Base-by-base conservation (phyloP, 2,113 vertebrate species). In the Alosa alosa region DNA sequence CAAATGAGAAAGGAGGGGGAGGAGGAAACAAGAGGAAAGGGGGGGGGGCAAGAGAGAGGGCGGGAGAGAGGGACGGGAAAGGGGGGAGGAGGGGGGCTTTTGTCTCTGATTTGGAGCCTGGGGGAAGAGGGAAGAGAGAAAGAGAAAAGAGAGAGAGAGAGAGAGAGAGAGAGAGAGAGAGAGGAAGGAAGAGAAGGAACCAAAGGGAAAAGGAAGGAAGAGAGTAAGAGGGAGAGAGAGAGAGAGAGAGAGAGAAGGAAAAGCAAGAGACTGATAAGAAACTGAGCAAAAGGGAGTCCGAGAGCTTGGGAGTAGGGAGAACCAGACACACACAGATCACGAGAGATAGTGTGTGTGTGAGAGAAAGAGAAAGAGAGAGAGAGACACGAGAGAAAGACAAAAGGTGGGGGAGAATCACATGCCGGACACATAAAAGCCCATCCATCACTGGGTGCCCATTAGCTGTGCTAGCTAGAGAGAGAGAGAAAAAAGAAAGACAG, bases 41-140 rank as follows among this genome's bases (percentile, higher is more conserved):
- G 72, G 6, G 10, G 31, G 31, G 36, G 15, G 11, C 31, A 18
- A 36, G 25, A 78, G 72, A 17, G 36, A 78, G 72, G 31, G 72
- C 1, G 68, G 68, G 68, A 39, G 68, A 10, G 68, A 75, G 81
- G 41, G 9, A 22, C 17, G 0, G 55, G 22, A 39, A 15, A 82
- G 78, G 44, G 36, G 6, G 8, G n/a, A 4, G 25, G 31, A 45
- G 45, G 68, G 31, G 83, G 31, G 55, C 50, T 55, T 82, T 87
- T 84, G 82, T 87, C 44, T 60, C 86, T 87, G 84, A 87, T 83
- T 87, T 81, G 20, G 83, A 83, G 83, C 86, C 82, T 10, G 25
- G 86, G 81, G 78, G 72, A 83, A 84, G 82, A 49, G 84, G 50
- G 39, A 46, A 31, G 45, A 46, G 81, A 52, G 31, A 75, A 60